Evolutionary conservation across 2,888 invertebrate genomes (phyloP), one percentile per base, ranked within the genome.

Genomic region (Keiferia lycopersicella): DNA sequence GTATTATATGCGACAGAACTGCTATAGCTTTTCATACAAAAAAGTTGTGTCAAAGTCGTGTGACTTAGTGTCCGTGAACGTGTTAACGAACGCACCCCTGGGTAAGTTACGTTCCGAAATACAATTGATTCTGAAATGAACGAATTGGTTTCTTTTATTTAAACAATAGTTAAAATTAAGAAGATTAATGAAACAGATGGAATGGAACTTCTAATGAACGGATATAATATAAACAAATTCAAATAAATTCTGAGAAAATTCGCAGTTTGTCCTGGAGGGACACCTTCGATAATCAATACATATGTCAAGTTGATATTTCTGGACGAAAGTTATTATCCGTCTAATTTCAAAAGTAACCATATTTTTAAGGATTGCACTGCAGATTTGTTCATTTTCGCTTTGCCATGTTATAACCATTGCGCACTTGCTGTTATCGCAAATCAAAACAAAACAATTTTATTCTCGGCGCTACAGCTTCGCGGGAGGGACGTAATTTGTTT

Each of bases 381-480:
- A 26, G n/a, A 56, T 1, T 16, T 1, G 12, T n/a, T 11, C 11
- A 58, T 39, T 60, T 60, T 60, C 14, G n/a, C 7, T 60, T 60
- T 48, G 20, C 14, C 18, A 59, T 20, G 20, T 59, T 41, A 22
- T 41, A 38, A 26, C 41, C 45, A 61, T 50, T 67, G 65, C 66
- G 69, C 66, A 69, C 66, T 69, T 70, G 66, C 66, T 64, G 61
- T 56, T 63, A 63, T 63, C 66, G 57, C 68, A 68, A 67, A 51
- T 68, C 73, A 73, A 70, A 64, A 65, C 62, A 67, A 69, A 67
- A 65, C 61, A 63, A 62, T 67, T 67, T 62, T 65, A 66, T 68
- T 64, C 62, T 62, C 53, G 64, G 64, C 45, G 26, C 56, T 53
- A 41, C 59, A 61, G 65, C 62, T 66, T 69, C 64, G 71, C 68